Percentiles rank a stretch among this genome's conserved stretches.
Conservation (phyloP, 35 echinoderm and acorn worm species). For the Apostichopus japonicus region DNA sequence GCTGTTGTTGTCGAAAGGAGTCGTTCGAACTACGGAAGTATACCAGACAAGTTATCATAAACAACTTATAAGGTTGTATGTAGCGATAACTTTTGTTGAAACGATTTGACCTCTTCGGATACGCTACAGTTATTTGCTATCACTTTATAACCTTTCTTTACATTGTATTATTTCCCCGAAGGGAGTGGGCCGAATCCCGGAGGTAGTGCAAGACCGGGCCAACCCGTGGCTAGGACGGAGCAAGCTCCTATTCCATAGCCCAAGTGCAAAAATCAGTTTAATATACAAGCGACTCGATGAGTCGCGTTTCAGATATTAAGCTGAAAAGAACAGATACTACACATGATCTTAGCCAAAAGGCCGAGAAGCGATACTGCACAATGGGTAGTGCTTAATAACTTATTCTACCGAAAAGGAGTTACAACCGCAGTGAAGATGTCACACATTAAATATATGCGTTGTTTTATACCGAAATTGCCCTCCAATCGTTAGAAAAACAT, state of each 20-base stretch:
- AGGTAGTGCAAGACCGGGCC: constrained; percentile 96
- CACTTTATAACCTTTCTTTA: too few relatives aligned
- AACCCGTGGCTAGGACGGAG: constrained; percentile 97
- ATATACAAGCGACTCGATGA: constrained; percentile 96
- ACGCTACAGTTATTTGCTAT: too few relatives aligned
- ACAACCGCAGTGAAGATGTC: too few relatives aligned
- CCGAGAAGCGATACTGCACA: constrained; percentile 44
- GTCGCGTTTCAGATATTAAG: constrained; percentile 99
- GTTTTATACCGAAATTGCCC: too few relatives aligned
- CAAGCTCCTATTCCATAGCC: constrained; percentile 98
- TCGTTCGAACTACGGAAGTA: constrained; percentile 89
- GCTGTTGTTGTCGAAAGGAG: constrained; percentile 22
- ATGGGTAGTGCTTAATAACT: neutral
- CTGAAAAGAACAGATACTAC: constrained; percentile 97
- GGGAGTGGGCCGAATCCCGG: constrained; percentile 94
- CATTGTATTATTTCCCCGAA: neutral
- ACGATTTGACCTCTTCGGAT: too few relatives aligned
- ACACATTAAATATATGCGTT: too few relatives aligned
- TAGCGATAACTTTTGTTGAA: too few relatives aligned
- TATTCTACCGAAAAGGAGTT: too few relatives aligned
- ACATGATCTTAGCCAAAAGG: constrained; percentile 73
- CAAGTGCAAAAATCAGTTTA: constrained; percentile 96
- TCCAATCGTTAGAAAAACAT: too few relatives aligned
- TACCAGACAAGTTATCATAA: too few relatives aligned
- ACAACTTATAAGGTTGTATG: too few relatives aligned